These are phyloP conservation scores for Apamea epomidion DNA, from an alignment of 2,888 invertebrate genomes.

Conservation along the genomic window DNA sequence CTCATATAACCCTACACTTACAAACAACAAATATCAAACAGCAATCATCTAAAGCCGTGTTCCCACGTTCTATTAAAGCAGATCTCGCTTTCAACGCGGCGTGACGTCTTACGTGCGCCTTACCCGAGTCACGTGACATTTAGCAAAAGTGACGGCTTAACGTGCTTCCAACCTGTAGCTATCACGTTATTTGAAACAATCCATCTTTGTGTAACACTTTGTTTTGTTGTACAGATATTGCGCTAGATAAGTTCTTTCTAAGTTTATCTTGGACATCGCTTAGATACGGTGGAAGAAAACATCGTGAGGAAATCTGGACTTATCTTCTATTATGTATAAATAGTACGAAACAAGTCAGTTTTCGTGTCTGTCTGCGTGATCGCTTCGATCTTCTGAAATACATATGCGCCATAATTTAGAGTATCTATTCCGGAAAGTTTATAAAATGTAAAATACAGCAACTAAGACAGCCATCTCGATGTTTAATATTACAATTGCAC, in stretches of 20 bases:
- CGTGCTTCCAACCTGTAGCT: conserved; percentile 31
- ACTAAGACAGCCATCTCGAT: too few species aligned
- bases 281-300: neutral
- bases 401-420: neutral
- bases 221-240: conserved; percentile 2
- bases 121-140: conserved; percentile 50
- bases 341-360: neutral
- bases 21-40: conserved; percentile 40
- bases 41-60: conserved; percentile 32
- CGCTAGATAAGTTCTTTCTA: neutral
- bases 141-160: conserved; percentile 44
- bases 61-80: conserved; percentile 31
- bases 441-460: too few species aligned
- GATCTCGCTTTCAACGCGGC: conserved; percentile 20
- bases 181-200: conserved; percentile 43
- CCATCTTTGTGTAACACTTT: conserved; percentile 33
- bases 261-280: neutral
- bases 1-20: neutral
- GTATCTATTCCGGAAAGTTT: too few species aligned
- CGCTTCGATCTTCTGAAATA: neutral
- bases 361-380: neutral
- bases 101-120: conserved; percentile 22
- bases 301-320: neutral
- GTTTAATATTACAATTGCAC: too few species aligned
- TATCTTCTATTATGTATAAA: neutral